Evolutionary conservation across 2,888 invertebrate genomes (phyloP), one percentile per base, ranked within the genome.

Genomic region (Drosophila quinaria): DNA sequence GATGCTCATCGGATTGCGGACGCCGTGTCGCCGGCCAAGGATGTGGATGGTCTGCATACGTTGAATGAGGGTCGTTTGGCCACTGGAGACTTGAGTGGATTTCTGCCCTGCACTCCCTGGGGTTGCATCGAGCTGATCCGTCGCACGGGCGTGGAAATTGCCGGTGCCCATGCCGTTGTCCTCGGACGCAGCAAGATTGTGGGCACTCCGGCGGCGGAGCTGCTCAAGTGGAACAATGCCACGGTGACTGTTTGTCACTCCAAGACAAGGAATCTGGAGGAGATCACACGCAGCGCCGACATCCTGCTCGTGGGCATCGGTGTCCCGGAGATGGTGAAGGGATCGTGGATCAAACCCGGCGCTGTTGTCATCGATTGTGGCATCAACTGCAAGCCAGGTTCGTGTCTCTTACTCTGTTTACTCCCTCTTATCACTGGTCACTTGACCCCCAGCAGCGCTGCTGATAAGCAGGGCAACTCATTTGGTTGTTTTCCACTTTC

Each of bases 331-430:
- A 94, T 98, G 94, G 98, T 99, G 2, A 97, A 97, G 91, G 98
- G 96, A 0, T 96, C 96, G 74, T 99, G 99, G 99, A 96, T 99
- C 80, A 99, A 99, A 93, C 97, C 97, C 0, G 99, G 99, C 4
- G 98, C 99, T 15, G 96, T 99, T 11, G 99, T 99, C 42, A 98
- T 99, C 87, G 99, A 99, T 93, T 99, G 99, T 93, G 99, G 99
- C 47, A 99, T 99, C 83, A 99, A 98, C 93, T 95, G 97, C 4
- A 96, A 98, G 83, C 94, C 96, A 93, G 98, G 97, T 97, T 67
- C 72, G 80, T 63, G 37, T 10, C 33, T 25, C 5, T 5, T 6
- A 25, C 5, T 5, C 6, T 52, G 22, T 31, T 17, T 44, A 31
- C 33, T 17, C 19, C 11, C 2, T 17, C 67, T 78, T 75, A 75